phyloP scores from a whole-genome alignment of 2,113 vertebrate genomes.

The Argyrosomus japonicus region DNA sequence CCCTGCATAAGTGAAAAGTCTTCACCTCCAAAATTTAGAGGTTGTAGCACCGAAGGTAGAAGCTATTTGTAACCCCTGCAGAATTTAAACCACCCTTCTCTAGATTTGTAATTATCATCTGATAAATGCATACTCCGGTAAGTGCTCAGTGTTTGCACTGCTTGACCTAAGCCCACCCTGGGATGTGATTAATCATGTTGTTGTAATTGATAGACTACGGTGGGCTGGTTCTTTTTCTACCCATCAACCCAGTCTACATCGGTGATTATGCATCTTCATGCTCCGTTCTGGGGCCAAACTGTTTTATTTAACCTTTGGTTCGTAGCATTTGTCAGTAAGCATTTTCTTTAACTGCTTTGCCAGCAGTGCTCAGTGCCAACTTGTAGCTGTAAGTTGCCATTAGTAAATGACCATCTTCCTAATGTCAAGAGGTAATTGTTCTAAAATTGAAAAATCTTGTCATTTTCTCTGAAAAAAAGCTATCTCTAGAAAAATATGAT shows the following conservation, averaged over 20 bases:
- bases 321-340: conserved; percentile 40
- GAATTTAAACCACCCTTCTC: neutral
- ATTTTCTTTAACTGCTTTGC: conserved; percentile 41
- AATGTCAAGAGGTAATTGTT: conserved; percentile 19
- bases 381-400: conserved; percentile 28
- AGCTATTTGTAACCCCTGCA: neutral
- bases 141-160: conserved; percentile 10
- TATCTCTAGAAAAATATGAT: conserved; percentile 2
- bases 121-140: conserved; percentile 24
- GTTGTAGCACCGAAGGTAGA: neutral
- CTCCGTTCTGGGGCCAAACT: conserved; percentile 25
- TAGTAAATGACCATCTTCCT: conserved; percentile 11
- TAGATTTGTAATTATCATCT: conserved; percentile 48
- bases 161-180: conserved; percentile 37
- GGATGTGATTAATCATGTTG: conserved; percentile 45
- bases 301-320: conserved; percentile 64
- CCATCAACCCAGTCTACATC: conserved; percentile 33
- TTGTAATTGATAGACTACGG: conserved; percentile 43
- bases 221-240: conserved; percentile 27
- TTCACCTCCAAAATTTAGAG: conserved; percentile 4
- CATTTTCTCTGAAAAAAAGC: conserved; percentile 3
- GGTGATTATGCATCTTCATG: conserved; percentile 43
- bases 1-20: neutral
- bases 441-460: conserved; percentile 15
- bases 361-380: conserved; percentile 51